Conservation (phyloP, 2,113 vertebrate genomes). For the Tragelaphus strepsiceros region DNA sequence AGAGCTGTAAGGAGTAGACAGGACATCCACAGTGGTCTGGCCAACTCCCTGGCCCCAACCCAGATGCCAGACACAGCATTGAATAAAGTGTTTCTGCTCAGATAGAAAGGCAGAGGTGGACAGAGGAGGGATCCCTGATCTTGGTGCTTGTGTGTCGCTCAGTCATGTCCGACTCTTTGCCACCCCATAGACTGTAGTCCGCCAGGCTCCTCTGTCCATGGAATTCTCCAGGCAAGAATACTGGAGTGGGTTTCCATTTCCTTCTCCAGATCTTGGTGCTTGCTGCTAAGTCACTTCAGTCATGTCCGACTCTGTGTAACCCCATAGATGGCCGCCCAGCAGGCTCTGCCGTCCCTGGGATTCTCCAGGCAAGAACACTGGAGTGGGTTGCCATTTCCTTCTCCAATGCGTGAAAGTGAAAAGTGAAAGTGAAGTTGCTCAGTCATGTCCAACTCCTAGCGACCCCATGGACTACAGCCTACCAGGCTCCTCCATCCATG, state of each 20-base stretch:
- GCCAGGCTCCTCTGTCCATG: not conserved
- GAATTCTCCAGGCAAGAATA: not conserved
- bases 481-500: too few relatives aligned
- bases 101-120: not conserved
- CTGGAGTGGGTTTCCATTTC: not conserved
- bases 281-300: too few relatives aligned
- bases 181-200: not conserved
- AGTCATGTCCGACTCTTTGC: not conserved
- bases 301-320: too few relatives aligned
- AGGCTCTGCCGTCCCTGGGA: too few relatives aligned
- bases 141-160: not conserved
- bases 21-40: not conserved
- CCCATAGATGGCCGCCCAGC: too few relatives aligned
- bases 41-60: not conserved
- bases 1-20: not conserved
- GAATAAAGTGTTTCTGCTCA: not conserved
- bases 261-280: not conserved
- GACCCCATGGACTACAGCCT: too few relatives aligned
- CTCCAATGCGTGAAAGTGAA: too few relatives aligned
- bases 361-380: too few relatives aligned
- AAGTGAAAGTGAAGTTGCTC: too few relatives aligned
- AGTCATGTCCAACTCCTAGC: too few relatives aligned
- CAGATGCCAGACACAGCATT: not conserved
- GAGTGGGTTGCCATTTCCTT: too few relatives aligned
- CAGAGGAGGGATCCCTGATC: not conserved